These are phyloP conservation scores for Dolichotis patagonum DNA, from an alignment of 2,113 vertebrate genomes.

Conservation along the genomic window DNA sequence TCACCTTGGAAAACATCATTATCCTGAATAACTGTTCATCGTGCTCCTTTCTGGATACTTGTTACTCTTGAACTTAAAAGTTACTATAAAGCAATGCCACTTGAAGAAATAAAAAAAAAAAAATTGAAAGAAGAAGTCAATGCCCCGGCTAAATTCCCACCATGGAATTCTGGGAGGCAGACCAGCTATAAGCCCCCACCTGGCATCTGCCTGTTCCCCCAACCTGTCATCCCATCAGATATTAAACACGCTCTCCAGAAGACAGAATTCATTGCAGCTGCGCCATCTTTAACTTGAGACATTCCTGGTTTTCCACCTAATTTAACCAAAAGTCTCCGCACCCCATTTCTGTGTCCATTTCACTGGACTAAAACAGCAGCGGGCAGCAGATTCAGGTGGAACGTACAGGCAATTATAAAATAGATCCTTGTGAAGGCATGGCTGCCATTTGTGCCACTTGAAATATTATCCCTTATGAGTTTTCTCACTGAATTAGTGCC, in stretches of 20 bases:
- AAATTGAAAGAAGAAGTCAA: not conserved
- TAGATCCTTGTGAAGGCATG: constrained; percentile 33
- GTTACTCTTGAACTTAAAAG: not conserved
- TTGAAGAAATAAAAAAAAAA: not conserved
- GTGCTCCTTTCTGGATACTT: not conserved
- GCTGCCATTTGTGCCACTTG: constrained; percentile 52
- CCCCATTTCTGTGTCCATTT: not conserved
- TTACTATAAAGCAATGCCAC: not conserved
- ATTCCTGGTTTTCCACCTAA: constrained; percentile 44
- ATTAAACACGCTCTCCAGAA: constrained; percentile 1
- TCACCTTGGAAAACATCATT: not conserved
- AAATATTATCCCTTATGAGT: constrained; percentile 51
- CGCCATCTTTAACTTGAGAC: constrained; percentile 16
- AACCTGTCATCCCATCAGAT: not conserved
- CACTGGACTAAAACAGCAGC: not conserved
- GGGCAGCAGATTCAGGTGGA: constrained; percentile 25
- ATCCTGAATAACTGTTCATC: not conserved
- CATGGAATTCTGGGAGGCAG: not conserved
- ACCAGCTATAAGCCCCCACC: not conserved
- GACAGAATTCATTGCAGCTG: constrained; percentile 27
- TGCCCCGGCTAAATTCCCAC: not conserved
- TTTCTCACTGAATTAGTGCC: constrained; percentile 71
- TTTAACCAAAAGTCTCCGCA: not conserved
- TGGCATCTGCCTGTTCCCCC: not conserved
- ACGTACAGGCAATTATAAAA: constrained; percentile 44